Base-by-base conservation (phyloP, 2,797 vertebrate species). In the Lagodon rhomboides region DNA sequence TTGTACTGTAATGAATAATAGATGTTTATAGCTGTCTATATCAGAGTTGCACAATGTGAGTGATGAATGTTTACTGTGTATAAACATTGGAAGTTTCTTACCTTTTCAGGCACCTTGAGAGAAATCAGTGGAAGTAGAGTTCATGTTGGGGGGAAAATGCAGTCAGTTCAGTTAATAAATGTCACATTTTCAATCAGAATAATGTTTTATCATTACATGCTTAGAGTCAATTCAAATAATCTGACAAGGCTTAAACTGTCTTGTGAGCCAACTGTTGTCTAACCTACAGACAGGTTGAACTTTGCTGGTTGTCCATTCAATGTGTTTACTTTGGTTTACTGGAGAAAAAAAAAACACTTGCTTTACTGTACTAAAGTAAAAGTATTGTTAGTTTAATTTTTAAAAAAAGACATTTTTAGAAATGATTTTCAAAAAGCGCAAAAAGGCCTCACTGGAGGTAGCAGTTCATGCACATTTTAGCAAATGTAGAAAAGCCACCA, bases 41-140 rank as follows among this genome's bases (percentile, higher is more conserved):
- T 4, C 23, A 38, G 5, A 30, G 49, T 8, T 60, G 22, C 20
- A 68, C 10, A 27, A 23, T 56, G 22, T 41, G 3, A 6, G n/a
- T 64, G 46, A 8, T 54, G 7, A 10, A 25, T 17, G 3, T 58
- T 5, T 15, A 62, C 10, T 20, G 3, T 23, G 15, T 64, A 71
- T 5, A 44, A 22, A 5, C 10, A 67, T 9, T 13, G 2, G 3
- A 11, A 0, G 25, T 1, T 51, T 82, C 92, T 93, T 90, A 95
- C 94, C 1, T 93, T 20, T 54, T 85, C 75, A 12, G 90, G 60
- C n/a, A 95, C 68, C 93, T 95, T 75, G 22, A 41, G 30, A 30
- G 34, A 69, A 58, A 72, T 53, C 27, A 50, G 56, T 17, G 13
- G 20, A 68, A 50, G 58, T 71, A n/a, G 43, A 3, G 44, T 60